phyloP scores from a whole-genome alignment of 2,888 invertebrate species.

The Agonopterix alstromeriana region DNA sequence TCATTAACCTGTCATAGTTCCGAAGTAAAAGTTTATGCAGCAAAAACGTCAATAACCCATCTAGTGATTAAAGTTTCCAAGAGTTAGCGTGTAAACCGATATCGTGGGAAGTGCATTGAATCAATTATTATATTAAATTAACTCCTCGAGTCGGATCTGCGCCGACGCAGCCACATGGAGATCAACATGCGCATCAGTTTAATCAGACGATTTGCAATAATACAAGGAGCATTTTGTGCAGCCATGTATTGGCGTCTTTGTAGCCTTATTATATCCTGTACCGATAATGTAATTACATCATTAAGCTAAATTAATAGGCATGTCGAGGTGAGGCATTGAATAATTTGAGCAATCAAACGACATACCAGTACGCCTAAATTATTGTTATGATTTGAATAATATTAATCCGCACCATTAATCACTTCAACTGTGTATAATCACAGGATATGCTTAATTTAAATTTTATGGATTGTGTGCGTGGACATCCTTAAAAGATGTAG shows the following conservation, averaged over 20 bases:
- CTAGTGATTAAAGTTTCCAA: slow-evolving; percentile 23
- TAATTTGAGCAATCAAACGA: not conserved
- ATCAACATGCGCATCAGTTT: slow-evolving; percentile 31
- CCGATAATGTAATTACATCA: slow-evolving; percentile 18
- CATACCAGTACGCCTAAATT: too few species aligned
- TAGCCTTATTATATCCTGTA: slow-evolving; percentile 5
- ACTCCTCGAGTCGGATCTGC: slow-evolving; percentile 22
- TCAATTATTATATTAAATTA: slow-evolving; percentile 52
- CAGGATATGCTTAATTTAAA: too few species aligned
- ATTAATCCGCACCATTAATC: too few species aligned
- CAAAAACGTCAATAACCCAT: slow-evolving; percentile 10
- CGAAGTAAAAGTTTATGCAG: slow-evolving; percentile 13
- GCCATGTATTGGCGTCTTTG: slow-evolving; percentile 3
- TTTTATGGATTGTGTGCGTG: too few species aligned
- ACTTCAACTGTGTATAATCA: too few species aligned
- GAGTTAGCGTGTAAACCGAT: slow-evolving; percentile 10
- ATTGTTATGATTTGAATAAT: too few species aligned
- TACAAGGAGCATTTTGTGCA: slow-evolving; percentile 5
- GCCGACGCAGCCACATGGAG: slow-evolving; percentile 26
- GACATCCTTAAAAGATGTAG: too few species aligned
- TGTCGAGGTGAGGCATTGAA: not conserved
- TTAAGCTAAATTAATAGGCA: not conserved
- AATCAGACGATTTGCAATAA: slow-evolving; percentile 1
- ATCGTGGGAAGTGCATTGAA: slow-evolving; percentile 36
- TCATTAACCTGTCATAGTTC: slow-evolving; percentile 11